Evolutionary conservation across 1,140 invertebrate genomes (phyloP).

Genomic region (Oedothorax gibbosus): DNA sequence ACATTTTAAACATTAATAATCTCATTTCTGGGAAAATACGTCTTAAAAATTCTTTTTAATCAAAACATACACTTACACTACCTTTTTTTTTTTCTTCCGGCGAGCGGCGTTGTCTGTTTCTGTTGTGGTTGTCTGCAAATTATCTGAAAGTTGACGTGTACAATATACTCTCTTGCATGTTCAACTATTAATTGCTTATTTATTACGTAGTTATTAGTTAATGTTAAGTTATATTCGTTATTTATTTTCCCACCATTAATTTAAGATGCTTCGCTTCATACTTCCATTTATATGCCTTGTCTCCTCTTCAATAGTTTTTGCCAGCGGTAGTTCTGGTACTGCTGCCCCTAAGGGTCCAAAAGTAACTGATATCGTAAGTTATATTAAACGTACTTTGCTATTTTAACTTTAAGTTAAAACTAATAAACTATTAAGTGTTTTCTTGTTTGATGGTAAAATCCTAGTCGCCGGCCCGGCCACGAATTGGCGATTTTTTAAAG

Average conservation of each 20-base stretch:
- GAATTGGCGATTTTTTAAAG: too few relatives aligned
- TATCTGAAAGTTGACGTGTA: too few relatives aligned
- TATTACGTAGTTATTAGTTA: neutral
- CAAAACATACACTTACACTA: neutral
- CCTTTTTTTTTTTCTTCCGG: neutral
- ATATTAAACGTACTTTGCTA: neutral
- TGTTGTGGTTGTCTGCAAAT: too few relatives aligned
- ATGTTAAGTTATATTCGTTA: neutral
- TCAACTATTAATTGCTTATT: neutral
- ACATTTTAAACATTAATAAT: neutral
- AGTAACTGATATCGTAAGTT: conserved; percentile 79
- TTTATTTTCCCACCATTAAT: neutral
- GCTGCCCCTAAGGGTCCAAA: conserved; percentile 75
- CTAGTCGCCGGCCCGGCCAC: too few relatives aligned
- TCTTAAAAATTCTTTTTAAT: neutral
- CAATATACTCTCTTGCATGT: too few relatives aligned
- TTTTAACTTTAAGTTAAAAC: too few relatives aligned
- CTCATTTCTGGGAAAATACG: neutral
- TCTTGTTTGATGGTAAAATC: too few relatives aligned
- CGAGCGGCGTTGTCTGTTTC: conserved; percentile 20
- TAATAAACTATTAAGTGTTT: too few relatives aligned
- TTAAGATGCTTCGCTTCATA: conserved; percentile 16
- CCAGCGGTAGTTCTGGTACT: neutral
- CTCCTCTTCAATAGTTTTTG: neutral
- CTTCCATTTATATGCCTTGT: neutral